A percentile compares a stretch with the other conserved stretches of the same genome.
Evolutionary conservation across 2,113 vertebrate species (phyloP).

Genomic region (Hippolais icterina): DNA sequence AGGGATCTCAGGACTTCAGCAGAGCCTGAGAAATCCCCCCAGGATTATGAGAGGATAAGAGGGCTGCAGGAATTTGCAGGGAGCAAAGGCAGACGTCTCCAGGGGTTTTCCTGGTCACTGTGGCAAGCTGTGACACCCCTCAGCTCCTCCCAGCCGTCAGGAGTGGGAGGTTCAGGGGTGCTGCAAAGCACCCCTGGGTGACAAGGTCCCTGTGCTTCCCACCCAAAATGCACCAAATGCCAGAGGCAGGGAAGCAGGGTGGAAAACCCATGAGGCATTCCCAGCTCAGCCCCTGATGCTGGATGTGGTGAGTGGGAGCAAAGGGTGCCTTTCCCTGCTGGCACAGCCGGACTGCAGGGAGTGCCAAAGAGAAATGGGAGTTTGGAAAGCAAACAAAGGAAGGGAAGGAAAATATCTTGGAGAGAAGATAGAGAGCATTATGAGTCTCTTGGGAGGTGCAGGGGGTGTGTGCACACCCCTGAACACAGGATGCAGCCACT

Average conservation of each 20-base stretch:
- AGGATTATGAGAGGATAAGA: neutral
- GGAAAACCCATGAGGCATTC: neutral
- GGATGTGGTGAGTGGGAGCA: neutral
- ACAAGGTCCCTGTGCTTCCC: neutral
- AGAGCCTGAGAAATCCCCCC: neutral
- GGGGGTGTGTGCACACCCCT: accelerated
- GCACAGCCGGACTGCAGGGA: accelerated
- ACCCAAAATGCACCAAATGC: neutral
- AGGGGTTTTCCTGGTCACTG: accelerated
- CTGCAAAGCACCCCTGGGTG: neutral
- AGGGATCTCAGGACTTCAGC: neutral
- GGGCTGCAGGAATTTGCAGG: neutral
- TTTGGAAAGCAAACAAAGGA: conserved; percentile 56
- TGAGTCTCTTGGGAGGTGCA: neutral
- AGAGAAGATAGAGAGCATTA: conserved; percentile 7
- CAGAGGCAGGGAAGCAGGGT: neutral
- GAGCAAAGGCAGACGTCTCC: accelerated
- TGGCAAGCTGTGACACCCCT: neutral
- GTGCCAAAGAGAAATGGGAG: neutral
- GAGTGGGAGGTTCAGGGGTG: neutral
- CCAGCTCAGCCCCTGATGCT: accelerated
- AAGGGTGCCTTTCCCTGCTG: neutral
- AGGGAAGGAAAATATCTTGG: conserved; percentile 13
- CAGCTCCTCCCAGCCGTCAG: accelerated
- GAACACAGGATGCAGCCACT: neutral